phyloP scores from a whole-genome alignment of 1,140 invertebrate genomes.

The Heliconius himera region DNA sequence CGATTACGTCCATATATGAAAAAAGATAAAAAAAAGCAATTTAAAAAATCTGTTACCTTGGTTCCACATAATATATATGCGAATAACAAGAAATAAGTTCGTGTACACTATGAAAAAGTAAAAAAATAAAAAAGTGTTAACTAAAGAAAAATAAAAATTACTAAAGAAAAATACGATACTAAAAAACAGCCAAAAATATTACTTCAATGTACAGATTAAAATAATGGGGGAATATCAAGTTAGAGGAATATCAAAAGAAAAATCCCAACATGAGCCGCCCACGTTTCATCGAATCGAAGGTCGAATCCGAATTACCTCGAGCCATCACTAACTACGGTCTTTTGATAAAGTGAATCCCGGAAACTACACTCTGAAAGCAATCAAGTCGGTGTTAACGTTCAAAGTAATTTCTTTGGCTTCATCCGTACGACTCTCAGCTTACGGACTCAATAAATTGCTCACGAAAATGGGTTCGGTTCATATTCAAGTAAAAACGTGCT shows the following conservation, averaged over 20 bases:
- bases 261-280: neutral
- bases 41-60: neutral
- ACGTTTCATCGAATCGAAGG: conserved; percentile 12
- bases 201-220: neutral
- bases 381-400: conserved; percentile 67
- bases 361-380: conserved; percentile 67
- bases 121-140: too few species aligned
- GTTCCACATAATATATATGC: neutral
- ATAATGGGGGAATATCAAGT: neutral
- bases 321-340: conserved; percentile 43
- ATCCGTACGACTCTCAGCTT: conserved; percentile 45
- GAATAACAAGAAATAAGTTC: too few species aligned
- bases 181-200: neutral
- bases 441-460: conserved; percentile 35
- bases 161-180: too few species aligned
- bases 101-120: too few species aligned
- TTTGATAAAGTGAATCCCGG: conserved; percentile 59
- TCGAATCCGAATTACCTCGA: conserved; percentile 16
- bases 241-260: conserved; percentile 1
- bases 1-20: neutral
- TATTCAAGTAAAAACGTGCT: conserved; percentile 7
- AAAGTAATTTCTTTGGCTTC: conserved; percentile 70
- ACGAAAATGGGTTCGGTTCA: conserved; percentile 18
- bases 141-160: too few species aligned
- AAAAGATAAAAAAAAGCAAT: neutral